A percentile compares a stretch with the other conserved stretches of the same genome.
Evolutionary conservation across 2,888 invertebrate genomes (phyloP).

Genomic region (Amphiduros pacificus): DNA sequence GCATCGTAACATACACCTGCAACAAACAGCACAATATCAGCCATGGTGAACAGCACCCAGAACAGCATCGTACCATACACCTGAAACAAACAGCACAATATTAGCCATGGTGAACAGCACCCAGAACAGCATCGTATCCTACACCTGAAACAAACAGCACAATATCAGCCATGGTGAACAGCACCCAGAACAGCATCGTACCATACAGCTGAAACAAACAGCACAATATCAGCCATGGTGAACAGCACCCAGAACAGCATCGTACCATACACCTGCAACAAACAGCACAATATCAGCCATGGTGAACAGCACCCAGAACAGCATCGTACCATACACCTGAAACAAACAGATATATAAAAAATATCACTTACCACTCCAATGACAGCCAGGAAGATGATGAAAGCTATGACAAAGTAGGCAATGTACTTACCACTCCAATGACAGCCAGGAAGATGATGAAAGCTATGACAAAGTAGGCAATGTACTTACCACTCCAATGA

Average conservation of each 20-base stretch:
- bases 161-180: conserved; percentile 74
- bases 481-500: conserved; percentile 73
- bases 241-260: conserved; percentile 72
- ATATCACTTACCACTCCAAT: conserved; percentile 71
- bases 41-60: conserved; percentile 73
- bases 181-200: conserved; percentile 68
- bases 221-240: conserved; percentile 70
- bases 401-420: conserved; percentile 69
- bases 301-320: conserved; percentile 76
- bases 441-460: conserved; percentile 73
- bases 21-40: conserved; percentile 66
- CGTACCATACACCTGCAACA: conserved; percentile 51
- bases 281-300: conserved; percentile 67
- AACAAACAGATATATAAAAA: conserved; percentile 18
- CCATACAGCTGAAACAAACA: conserved; percentile 55
- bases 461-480: conserved; percentile 68
- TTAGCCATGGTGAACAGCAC: no score
- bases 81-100: conserved; percentile 38
- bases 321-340: conserved; percentile 51
- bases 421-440: conserved; percentile 71
- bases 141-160: conserved; percentile 57
- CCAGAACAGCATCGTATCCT: neutral
- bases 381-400: conserved; percentile 72
- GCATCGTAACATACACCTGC: conserved; percentile 51
- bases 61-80: conserved; percentile 62